Evolutionary conservation across 2,113 vertebrate genomes (phyloP).

Genomic region (Phrynocephalus versicolor): DNA sequence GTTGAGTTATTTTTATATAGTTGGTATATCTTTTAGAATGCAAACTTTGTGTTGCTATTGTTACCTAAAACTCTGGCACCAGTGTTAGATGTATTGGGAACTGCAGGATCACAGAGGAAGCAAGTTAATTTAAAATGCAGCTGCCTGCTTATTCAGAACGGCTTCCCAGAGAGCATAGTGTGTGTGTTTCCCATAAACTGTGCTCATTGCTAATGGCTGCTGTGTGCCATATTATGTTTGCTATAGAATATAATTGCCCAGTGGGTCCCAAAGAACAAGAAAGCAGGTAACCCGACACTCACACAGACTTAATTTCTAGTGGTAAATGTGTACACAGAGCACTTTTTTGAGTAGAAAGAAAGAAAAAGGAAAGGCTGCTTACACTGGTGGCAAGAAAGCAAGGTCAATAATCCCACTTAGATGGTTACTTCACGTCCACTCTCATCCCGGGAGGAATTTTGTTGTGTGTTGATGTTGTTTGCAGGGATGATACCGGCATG

Average conservation of each 20-base stretch:
- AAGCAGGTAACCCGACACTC: not conserved
- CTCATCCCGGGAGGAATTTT: no score
- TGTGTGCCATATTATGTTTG: conserved; percentile 31
- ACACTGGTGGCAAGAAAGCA: not conserved
- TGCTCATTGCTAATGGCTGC: not conserved
- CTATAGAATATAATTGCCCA: conserved; percentile 26
- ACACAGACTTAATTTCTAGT: not conserved
- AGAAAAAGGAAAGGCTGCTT: not conserved
- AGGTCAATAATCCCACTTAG: not conserved
- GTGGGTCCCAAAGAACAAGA: conserved; percentile 1
- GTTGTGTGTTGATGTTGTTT: no score
- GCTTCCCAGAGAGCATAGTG: conserved; percentile 14
- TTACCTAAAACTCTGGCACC: not conserved
- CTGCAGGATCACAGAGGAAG: not conserved
- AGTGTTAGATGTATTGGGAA: not conserved
- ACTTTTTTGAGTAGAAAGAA: not conserved
- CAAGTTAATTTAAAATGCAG: not conserved
- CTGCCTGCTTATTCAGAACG: not conserved
- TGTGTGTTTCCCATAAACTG: not conserved
- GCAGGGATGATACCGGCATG: no score
- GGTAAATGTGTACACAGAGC: not conserved
- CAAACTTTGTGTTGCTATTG: not conserved
- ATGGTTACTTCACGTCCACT: no score
- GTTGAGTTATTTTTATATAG: not conserved
- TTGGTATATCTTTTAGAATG: conserved; percentile 3